Evolutionary conservation across 2,888 invertebrate genomes (phyloP), one percentile per base, ranked within the genome.

Genomic region (Troilus luridus): DNA sequence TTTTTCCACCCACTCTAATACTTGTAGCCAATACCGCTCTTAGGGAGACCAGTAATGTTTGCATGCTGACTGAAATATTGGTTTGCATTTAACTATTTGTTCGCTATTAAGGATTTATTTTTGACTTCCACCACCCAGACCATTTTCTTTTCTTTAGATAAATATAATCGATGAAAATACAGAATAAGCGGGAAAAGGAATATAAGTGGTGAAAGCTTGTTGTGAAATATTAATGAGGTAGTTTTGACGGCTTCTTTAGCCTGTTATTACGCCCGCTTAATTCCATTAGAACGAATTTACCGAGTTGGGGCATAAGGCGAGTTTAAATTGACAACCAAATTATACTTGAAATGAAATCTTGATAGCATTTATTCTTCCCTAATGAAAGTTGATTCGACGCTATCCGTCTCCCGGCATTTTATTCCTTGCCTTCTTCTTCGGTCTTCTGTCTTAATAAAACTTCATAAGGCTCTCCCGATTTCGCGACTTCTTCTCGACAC

Each of bases 301-400:
- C 11, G 1, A n/a, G 56, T 56, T 85, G 56, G n/a, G 56, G 54
- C 11, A 58, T n/a, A 58, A n/a, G 85, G 56, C n/a, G n/a, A n/a
- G 21, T 85, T 85, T 85, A 56, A 56, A 11, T 85, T 85, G 85
- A 85, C 85, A 85, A 85, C 54, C 56, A 56, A 85, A 85, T 85
- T 85, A 85, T n/a, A 56, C 12, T 85, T n/a, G 1, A 56, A 85
- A 85, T 85, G 85, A 85, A 85, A 85, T 85, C 85, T 85, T 85
- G 85, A 85, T 85, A 85, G 56, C 85, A 85, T 85, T 85, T 85
- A 85, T 85, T 85, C 85, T 85, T n/a, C 56, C 56, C n/a, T 85
- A 85, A 85, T 85, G 85, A n/a, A 58, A 85, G 85, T 85, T 85
- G 54, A 85, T 85, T 85, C 19, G 56, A 85, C 85, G 21, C 85